A percentile compares a stretch with the other conserved stretches of the same genome.
These are phyloP conservation scores for Netelia virgata DNA, from an alignment of 2,888 invertebrate genomes.

Conservation along the genomic window DNA sequence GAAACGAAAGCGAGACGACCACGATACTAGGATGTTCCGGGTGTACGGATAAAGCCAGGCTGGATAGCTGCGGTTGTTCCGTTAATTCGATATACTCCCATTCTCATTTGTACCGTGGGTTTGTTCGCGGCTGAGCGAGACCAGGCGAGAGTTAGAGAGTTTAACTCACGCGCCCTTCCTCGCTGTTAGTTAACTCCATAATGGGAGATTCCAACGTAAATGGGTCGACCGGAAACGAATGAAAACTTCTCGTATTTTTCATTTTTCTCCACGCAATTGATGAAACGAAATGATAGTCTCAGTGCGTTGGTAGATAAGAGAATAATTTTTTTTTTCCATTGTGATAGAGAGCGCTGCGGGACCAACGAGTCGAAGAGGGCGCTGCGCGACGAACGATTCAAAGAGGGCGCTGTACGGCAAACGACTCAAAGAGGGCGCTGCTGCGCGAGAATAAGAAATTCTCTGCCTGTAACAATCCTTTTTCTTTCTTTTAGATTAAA, in stretches of 20 bases:
- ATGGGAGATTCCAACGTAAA: conserved; percentile 51
- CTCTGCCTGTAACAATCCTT: not conserved
- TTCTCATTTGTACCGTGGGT: conserved; percentile 49
- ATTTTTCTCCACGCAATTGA: conserved; percentile 18
- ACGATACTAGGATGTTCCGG: conserved; percentile 35
- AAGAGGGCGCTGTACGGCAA: too few relatives aligned
- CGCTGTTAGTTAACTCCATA: conserved; percentile 50
- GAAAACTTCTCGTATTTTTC: conserved; percentile 38
- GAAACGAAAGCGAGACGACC: not conserved
- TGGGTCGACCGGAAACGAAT: conserved; percentile 63
- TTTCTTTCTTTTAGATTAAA: not conserved
- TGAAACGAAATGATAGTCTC: conserved; percentile 7
- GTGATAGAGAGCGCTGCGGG: too few relatives aligned
- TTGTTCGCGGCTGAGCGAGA: conserved; percentile 29
- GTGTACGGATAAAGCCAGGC: conserved; percentile 25
- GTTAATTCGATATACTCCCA: conserved; percentile 40
- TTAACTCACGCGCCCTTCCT: conserved; percentile 28
- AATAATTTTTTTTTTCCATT: not conserved
- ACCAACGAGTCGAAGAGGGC: not conserved
- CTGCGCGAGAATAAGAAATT: not conserved
- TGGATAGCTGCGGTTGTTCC: conserved; percentile 36
- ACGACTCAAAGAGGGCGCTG: too few relatives aligned
- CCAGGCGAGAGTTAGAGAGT: conserved; percentile 35
- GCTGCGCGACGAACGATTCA: not conserved
- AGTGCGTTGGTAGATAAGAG: conserved; percentile 10